Evolutionary conservation across 64 coral and sea anemone species (phyloP).

Genomic region (Pocillopora damicornis): DNA sequence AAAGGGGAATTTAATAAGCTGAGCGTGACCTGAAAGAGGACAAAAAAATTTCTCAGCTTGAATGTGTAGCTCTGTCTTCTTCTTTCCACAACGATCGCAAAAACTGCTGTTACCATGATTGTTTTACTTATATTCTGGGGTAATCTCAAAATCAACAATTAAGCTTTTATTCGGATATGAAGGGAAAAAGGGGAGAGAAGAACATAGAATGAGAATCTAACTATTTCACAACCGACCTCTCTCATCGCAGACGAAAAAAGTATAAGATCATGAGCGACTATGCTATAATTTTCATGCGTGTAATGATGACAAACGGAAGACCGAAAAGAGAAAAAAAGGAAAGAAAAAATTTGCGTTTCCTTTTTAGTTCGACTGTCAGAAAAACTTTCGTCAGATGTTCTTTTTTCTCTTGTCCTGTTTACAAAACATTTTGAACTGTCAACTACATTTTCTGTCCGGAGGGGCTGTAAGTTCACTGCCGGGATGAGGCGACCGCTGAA

Average conservation of each 20-base stretch:
- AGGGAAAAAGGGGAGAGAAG: neutral
- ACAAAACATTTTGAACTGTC: slow-evolving; percentile 21
- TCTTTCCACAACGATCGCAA: neutral
- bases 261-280: neutral
- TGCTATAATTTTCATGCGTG: neutral
- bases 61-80: neutral
- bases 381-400: slow-evolving; percentile 17
- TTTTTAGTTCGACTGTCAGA: neutral
- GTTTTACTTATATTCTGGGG: neutral
- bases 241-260: neutral
- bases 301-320: neutral
- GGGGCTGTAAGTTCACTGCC: neutral
- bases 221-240: neutral
- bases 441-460: neutral
- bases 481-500: neutral
- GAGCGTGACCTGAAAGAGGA: neutral
- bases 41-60: neutral
- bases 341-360: neutral
- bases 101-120: neutral
- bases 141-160: neutral
- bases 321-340: too few species aligned
- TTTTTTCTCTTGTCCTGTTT: slow-evolving; percentile 10
- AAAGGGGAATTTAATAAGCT: slow-evolving; percentile 2
- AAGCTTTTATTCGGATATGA: neutral
- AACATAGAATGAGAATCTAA: neutral